Percentiles rank a stretch among this genome's conserved stretches.
Conservation (phyloP, 2,888 invertebrate species). For the Tubulanus polymorphus region DNA sequence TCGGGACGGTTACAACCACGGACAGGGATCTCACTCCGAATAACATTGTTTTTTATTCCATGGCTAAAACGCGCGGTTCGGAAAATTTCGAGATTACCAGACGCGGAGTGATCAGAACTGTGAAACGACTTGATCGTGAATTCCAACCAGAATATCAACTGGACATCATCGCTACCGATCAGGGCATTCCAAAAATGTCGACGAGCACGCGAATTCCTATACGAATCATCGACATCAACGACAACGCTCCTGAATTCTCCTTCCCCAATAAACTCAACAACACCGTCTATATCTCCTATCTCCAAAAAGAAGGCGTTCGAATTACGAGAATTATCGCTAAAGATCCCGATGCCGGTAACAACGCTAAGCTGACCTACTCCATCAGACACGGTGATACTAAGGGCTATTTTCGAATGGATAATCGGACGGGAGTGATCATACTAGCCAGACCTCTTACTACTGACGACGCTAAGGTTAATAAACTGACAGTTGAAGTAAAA, state of each 20-base stretch:
- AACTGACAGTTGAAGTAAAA: not conserved
- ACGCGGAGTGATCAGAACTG: conserved; percentile 23
- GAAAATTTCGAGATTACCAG: not conserved
- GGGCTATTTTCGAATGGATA: conserved; percentile 15
- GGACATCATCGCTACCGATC: conserved; percentile 27
- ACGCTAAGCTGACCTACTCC: conserved; percentile 15
- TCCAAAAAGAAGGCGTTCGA: conserved; percentile 11
- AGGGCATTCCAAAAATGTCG: conserved; percentile 23
- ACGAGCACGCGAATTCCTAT: conserved; percentile 28
- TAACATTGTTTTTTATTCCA: conserved; percentile 6
- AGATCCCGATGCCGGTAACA: conserved; percentile 20
- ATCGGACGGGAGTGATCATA: conserved; percentile 18
- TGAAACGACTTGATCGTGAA: conserved; percentile 31
- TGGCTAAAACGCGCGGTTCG: not conserved
- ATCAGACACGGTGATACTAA: conserved; percentile 16
- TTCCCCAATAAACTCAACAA: conserved; percentile 26
- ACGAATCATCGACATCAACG: conserved; percentile 30
- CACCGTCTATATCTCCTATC: conserved; percentile 22
- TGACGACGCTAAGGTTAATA: not conserved
- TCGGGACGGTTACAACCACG: conserved; percentile 5
- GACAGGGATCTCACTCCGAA: conserved; percentile 10
- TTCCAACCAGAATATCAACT: conserved; percentile 26
- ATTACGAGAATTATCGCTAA: conserved; percentile 16
- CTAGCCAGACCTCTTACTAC: conserved; percentile 6
- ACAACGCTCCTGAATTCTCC: conserved; percentile 25